phyloP scores from a whole-genome alignment of 2,797 vertebrate genomes.

The Podarcis siculus region DNA sequence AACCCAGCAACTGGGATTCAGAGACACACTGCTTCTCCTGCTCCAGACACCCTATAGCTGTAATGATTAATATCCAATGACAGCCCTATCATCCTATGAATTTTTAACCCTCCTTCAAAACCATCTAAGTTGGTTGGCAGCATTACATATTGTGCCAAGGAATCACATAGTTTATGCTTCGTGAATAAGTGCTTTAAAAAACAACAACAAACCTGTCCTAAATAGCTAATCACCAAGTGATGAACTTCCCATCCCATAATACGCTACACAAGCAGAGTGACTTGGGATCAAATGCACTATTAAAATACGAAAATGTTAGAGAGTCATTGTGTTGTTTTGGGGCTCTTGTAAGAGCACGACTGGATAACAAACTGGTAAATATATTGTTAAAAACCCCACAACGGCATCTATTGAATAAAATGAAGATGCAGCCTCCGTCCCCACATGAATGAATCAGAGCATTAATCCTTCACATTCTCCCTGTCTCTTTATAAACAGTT shows the following conservation, averaged over 20 bases:
- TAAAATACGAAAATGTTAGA: not conserved
- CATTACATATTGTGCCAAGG: not conserved
- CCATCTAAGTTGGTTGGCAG: not conserved
- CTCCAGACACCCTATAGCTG: not conserved
- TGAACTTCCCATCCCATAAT: not conserved
- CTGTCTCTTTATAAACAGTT: slow-evolving; percentile 56
- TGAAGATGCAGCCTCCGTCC: slow-evolving; percentile 22
- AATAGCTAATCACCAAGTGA: not conserved
- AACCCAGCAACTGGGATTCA: not conserved
- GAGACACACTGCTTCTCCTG: not conserved
- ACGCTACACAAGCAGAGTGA: not conserved
- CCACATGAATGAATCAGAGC: slow-evolving; percentile 40
- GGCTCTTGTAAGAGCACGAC: not conserved
- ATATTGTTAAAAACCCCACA: not conserved
- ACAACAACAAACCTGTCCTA: not conserved
- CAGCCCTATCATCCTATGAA: too few species aligned
- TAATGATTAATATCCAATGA: not conserved
- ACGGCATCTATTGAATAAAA: slow-evolving; percentile 1
- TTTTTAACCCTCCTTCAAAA: not conserved
- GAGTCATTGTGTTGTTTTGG: not conserved
- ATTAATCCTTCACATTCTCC: slow-evolving; percentile 56
- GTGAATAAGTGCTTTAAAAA: not conserved
- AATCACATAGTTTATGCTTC: not conserved
- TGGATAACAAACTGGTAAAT: not conserved
- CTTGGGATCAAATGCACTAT: not conserved